Conservation (phyloP, 2,797 vertebrate genomes). For the Crypturellus tataupa region DNA sequence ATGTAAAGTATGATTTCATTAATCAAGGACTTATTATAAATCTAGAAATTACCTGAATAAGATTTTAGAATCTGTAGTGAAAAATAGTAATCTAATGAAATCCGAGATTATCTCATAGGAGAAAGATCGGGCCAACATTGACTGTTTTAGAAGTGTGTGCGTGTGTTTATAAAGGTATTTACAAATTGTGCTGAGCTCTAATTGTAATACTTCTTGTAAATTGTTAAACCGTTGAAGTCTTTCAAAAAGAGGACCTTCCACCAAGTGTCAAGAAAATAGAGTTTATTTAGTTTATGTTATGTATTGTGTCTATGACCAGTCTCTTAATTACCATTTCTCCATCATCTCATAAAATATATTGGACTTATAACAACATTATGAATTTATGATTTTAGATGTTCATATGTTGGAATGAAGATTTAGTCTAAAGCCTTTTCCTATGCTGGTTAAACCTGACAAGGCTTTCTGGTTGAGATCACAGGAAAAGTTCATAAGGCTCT, state of each 20-base stretch:
- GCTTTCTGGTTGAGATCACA: not conserved
- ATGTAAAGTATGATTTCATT: not conserved
- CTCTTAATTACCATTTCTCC: not conserved
- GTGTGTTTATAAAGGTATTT: not conserved
- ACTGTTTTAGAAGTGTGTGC: not conserved
- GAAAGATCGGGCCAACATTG: not conserved
- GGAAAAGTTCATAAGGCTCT: not conserved
- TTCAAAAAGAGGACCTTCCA: not conserved
- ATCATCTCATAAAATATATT: not conserved
- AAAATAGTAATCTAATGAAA: not conserved
- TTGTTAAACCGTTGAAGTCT: not conserved
- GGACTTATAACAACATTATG: not conserved
- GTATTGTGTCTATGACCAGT: not conserved
- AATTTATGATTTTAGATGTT: not conserved
- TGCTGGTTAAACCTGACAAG: not conserved
- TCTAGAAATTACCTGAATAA: not conserved
- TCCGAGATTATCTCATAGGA: not conserved
- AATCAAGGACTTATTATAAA: not conserved
- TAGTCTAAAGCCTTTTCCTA: not conserved
- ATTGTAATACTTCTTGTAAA: not conserved
- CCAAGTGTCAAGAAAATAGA: not conserved
- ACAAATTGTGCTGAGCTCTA: not conserved
- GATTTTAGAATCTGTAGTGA: not conserved
- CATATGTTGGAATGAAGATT: not conserved
- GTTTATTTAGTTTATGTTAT: not conserved